These are phyloP conservation scores for Tolmerus cingulatus DNA, from an alignment of 2,888 invertebrate genomes.

Conservation along the genomic window DNA sequence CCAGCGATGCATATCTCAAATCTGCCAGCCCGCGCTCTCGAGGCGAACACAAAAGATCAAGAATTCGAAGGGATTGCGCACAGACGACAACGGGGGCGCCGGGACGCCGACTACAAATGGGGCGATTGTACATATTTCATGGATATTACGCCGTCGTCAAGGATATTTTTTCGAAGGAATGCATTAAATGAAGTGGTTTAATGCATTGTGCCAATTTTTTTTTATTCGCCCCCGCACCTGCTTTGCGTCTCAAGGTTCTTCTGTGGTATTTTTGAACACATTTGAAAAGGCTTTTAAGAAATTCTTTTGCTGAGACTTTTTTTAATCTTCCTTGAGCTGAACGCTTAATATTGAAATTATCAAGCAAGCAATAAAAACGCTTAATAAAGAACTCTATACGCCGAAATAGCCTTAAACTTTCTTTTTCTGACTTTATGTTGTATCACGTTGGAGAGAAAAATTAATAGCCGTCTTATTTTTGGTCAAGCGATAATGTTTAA, in stretches of 20 bases:
- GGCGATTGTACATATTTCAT: conserved; percentile 38
- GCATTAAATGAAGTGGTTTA: conserved; percentile 54
- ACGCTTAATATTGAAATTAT: too few relatives aligned
- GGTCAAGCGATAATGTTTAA: too few relatives aligned
- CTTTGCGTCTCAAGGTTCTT: neutral
- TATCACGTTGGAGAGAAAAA: too few relatives aligned
- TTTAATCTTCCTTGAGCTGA: neutral
- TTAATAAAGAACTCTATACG: too few relatives aligned
- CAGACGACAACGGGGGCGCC: neutral
- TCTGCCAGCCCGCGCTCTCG: neutral
- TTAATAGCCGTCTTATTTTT: too few relatives aligned
- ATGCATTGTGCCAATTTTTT: conserved; percentile 50
- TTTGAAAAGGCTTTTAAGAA: neutral
- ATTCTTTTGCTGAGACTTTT: neutral
- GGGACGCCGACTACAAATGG: neutral
- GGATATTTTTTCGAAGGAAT: conserved; percentile 48
- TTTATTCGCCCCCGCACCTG: neutral
- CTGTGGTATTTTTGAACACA: neutral
- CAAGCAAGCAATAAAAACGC: too few relatives aligned
- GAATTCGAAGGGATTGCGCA: neutral
- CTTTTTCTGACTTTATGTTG: too few relatives aligned
- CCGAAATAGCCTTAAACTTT: too few relatives aligned
- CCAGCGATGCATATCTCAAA: conserved; percentile 31
- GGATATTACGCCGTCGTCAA: conserved; percentile 45
- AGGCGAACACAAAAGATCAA: conserved; percentile 22